Conservation (phyloP, 1,140 invertebrate species). For the Neuroterus valhalla region DNA sequence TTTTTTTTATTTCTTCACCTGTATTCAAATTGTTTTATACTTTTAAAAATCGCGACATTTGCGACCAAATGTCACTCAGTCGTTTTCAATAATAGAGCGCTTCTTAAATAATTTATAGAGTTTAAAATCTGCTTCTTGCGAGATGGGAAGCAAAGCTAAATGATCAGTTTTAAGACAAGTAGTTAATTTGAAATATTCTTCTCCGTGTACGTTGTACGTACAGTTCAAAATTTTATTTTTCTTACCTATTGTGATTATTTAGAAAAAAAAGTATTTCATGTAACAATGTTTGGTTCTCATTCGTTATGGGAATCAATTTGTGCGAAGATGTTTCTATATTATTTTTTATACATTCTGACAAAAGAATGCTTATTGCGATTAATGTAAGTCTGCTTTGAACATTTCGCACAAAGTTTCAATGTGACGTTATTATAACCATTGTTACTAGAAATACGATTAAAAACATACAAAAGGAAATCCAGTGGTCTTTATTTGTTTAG, state of each 20-base stretch:
- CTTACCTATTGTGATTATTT: background rate
- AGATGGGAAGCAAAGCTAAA: background rate
- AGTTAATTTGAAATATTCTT: background rate
- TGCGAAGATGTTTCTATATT: background rate
- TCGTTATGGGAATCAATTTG: background rate
- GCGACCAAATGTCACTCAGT: no score
- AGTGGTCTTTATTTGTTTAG: no score
- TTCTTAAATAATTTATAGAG: no score
- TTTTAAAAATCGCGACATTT: no score
- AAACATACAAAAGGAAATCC: background rate
- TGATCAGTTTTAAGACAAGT: background rate
- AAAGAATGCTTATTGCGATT: constrained; percentile 4
- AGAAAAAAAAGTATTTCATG: background rate
- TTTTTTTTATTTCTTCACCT: no score
- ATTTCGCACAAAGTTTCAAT: background rate
- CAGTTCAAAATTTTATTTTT: background rate
- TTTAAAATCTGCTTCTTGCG: no score
- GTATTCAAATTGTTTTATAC: no score
- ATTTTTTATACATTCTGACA: constrained; percentile 25
- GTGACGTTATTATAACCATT: background rate
- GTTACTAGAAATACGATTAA: constrained; percentile 15
- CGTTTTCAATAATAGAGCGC: no score
- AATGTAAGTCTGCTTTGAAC: constrained; percentile 1
- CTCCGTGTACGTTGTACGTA: background rate
- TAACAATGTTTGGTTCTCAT: constrained; percentile 14